Evolutionary conservation across 2,113 vertebrate genomes (phyloP), one percentile per base, ranked within the genome.

Genomic region (Isichthys henryi): DNA sequence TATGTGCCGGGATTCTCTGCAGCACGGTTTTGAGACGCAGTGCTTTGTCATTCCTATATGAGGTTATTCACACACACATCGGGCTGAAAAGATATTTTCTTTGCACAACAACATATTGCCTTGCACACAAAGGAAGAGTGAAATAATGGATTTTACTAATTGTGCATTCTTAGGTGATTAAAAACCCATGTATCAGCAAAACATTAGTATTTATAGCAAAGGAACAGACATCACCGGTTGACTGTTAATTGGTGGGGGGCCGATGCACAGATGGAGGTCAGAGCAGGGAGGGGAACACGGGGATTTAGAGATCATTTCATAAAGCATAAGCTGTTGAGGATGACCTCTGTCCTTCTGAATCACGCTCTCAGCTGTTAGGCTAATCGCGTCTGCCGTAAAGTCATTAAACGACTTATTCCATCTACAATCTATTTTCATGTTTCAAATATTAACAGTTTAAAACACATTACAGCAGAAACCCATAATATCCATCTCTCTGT

Each of bases 361-460:
- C 74, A 80, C 17, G 35, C 43, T 48, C 82, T 84, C 82, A 48
- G 82, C 45, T n/a, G 82, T 84, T 84, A 84, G 15, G 82, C 45
- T 84, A 46, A 84, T 84, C 23, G 82, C 23, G 5, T 46, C 82
- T 48, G 43, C 43, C 19, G 45, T 84, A 48, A 46, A 84, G 82
- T 48, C 19, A 84, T 84, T 84, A 84, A n/a, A n/a, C 23, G 43
- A 84, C 21, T 46, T 84, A 84, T n/a, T 23, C 45, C 21, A 43
- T 23, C 82, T 48, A 84, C 82, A 84, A 84, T 84, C 82, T 48
- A 83, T 83, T 83, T 84, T 84, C 82, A 80, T 84, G 82, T 45
- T 84, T 84, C 82, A 46, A 46, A 48, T 84, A 45, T n/a, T 23
- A 43, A 84, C 82, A 84, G 43, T 84, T 84, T n/a, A 84, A 84